Conservation (phyloP, 92 coral and sea anemone genomes). For the Epizoanthus fatuus region DNA sequence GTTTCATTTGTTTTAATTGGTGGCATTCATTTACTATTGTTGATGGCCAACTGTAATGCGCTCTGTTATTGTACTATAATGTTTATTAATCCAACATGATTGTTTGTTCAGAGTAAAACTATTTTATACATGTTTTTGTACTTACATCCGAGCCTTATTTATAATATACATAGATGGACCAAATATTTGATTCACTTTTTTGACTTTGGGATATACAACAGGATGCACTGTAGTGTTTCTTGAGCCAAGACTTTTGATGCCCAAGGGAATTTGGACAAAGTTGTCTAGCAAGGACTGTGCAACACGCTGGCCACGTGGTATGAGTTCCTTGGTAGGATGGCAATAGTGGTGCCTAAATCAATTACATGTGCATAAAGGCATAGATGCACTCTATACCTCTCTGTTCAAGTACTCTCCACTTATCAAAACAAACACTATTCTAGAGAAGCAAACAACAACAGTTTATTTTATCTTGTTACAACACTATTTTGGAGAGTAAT, state of each 20-base stretch:
- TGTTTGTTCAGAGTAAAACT: slow-evolving; percentile 14
- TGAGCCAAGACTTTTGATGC: slow-evolving; percentile 13
- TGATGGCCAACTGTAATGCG: slow-evolving; percentile 14
- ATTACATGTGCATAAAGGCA: slow-evolving; percentile 29
- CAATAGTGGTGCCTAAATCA: slow-evolving; percentile 23
- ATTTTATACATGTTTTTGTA: background rate
- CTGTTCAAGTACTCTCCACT: slow-evolving; percentile 13
- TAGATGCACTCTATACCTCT: slow-evolving; percentile 19
- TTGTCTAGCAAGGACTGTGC: slow-evolving; percentile 19
- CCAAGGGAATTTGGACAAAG: slow-evolving; percentile 33
- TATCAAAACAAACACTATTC: slow-evolving; percentile 19
- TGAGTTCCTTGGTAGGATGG: slow-evolving; percentile 29
- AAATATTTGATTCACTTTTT: slow-evolving; percentile 28
- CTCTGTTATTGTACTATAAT: slow-evolving; percentile 13
- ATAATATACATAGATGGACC: slow-evolving; percentile 13
- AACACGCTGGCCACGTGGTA: slow-evolving; percentile 32
- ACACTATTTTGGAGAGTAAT: background rate
- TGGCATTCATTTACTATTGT: slow-evolving; percentile 10
- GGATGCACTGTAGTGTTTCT: slow-evolving; percentile 10
- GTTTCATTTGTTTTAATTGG: background rate
- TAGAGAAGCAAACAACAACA: slow-evolving; percentile 14
- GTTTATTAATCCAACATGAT: slow-evolving; percentile 5
- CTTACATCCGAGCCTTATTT: slow-evolving; percentile 15
- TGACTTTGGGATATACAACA: slow-evolving; percentile 19
- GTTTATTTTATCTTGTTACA: slow-evolving; percentile 12